These are phyloP conservation scores for Clarias gariepinus DNA, from an alignment of 2,113 vertebrate species.

Conservation along the genomic window DNA sequence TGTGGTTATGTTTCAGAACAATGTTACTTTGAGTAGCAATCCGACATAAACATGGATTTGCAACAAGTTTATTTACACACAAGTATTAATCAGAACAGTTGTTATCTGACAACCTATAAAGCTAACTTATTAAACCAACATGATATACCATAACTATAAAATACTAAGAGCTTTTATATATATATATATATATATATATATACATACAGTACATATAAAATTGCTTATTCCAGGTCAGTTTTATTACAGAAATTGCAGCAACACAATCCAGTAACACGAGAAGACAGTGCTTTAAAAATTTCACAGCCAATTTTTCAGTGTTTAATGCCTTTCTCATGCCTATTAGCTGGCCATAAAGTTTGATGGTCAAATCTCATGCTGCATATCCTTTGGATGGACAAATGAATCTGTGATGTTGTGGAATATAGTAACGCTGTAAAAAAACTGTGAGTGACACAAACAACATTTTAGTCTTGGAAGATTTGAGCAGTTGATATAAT, in stretches of 20 bases:
- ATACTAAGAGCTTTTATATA: no score
- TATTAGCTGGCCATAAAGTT: constrained; percentile 25
- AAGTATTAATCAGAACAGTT: background rate
- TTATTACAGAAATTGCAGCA: background rate
- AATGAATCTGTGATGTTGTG: background rate
- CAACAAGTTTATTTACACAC: background rate
- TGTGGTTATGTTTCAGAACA: constrained; percentile 21
- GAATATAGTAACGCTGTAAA: constrained; percentile 16
- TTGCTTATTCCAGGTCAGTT: background rate
- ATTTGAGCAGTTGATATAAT: background rate
- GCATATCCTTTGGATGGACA: background rate
- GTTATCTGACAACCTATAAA: no score
- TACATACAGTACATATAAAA: background rate
- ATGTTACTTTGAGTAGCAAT: background rate
- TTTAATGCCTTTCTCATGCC: constrained; percentile 12
- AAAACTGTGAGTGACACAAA: background rate
- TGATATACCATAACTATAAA: no score
- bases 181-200: background rate
- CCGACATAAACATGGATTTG: background rate
- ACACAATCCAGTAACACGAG: constrained; percentile 2
- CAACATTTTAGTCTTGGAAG: background rate
- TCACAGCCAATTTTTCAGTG: background rate
- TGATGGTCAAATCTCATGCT: constrained; percentile 18
- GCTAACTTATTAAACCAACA: background rate
- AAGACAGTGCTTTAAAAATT: background rate